Evolutionary conservation across 2,113 vertebrate genomes (phyloP).

Genomic region (Camarhynchus parvulus): DNA sequence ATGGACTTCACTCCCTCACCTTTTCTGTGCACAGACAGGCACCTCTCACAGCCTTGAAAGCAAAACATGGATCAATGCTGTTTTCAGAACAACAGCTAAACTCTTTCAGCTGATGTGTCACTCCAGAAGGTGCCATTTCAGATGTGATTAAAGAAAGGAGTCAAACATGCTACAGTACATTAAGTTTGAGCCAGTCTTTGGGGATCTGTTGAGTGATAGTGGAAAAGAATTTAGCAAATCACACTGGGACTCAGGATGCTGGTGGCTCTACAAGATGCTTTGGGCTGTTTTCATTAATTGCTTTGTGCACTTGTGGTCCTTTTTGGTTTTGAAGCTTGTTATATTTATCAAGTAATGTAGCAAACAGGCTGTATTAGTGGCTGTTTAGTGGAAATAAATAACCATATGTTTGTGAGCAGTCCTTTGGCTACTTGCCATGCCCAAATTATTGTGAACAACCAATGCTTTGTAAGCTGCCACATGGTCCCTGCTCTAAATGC

Average conservation of each 20-base stretch:
- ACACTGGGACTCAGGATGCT: neutral
- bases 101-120: slow-evolving; percentile 48
- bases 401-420: slow-evolving; percentile 51
- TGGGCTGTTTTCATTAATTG: neutral
- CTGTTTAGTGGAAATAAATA: slow-evolving; percentile 50
- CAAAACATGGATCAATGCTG: neutral
- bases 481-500: neutral
- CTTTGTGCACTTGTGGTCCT: slow-evolving; percentile 4
- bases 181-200: slow-evolving; percentile 31
- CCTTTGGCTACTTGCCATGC: slow-evolving; percentile 23
- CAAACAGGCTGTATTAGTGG: slow-evolving; percentile 32
- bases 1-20: neutral
- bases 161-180: slow-evolving; percentile 42
- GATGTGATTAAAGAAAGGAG: slow-evolving; percentile 63
- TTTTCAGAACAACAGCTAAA: slow-evolving; percentile 49
- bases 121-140: slow-evolving; percentile 40
- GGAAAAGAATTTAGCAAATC: slow-evolving; percentile 3
- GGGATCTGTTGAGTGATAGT: slow-evolving; percentile 18
- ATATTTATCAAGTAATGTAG: slow-evolving; percentile 1
- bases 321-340: slow-evolving; percentile 5
- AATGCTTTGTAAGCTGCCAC: slow-evolving; percentile 1
- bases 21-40: neutral
- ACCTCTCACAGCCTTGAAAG: neutral
- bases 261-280: neutral
- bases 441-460: slow-evolving; percentile 35